Base-by-base conservation (phyloP, 2,797 vertebrate species). In the Pangasius mekongensis region DNA sequence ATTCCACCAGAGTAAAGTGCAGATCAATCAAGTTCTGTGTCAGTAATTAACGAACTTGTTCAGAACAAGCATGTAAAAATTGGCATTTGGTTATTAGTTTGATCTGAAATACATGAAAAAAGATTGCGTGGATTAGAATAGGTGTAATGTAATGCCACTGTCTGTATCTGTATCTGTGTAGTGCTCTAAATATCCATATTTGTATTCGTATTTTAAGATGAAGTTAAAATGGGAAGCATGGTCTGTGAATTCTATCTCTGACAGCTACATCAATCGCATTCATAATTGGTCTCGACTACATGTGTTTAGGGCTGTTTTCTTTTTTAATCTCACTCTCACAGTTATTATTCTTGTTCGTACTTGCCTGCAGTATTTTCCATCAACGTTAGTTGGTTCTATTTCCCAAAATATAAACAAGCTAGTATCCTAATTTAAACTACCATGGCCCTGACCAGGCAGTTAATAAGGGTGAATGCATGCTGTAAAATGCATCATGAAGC, bases 221-320 rank as follows among this genome's bases (percentile, higher is more conserved):
- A 52, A 30, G 13, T 52, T 52, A 18, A 77, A 18, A 74, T 47
- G 11, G 3, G 49, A 77, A 52, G 27, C 47, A 80, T 56, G 49
- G 18, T 33, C 30, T 78, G 76, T 54, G 76, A 56, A 33, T 54
- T 56, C 76, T 56, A 16, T 78, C 39, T 74, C 76, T 78, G 76
- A 56, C n/a, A 33, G 7, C 76, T 22, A 33, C 52, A 56, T 58
- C 33, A 60, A 2, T 13, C 30, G 5, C 10, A 22, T 10, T 24
- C 52, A 81, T 58, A 81, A 81, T 80, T 80, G 52, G 9, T 56
- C 30, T 22, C 52, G 36, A 56, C 77, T 54, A 20, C 16, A 56
- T 58, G 78, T 36, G 4, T 5, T 54, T 30, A 3, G 52, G 18
- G 8, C 1, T 47, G 39, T 74, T 74, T 47, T 78, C 24, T 77